phyloP scores from a whole-genome alignment of 2,888 invertebrate species.

The Orthosia gracilis region DNA sequence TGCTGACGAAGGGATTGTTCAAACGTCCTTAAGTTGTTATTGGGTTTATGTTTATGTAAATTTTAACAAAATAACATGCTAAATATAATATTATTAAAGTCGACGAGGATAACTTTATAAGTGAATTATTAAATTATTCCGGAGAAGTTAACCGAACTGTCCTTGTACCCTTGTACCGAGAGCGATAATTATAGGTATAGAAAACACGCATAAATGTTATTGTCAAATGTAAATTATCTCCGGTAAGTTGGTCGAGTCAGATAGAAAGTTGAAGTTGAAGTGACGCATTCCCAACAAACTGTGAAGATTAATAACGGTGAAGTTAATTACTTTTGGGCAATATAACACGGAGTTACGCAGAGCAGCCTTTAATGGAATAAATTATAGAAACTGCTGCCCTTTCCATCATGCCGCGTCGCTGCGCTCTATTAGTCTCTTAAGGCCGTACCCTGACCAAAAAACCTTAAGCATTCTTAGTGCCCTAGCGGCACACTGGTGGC shows the following conservation, averaged over 20 bases:
- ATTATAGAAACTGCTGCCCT: conserved; percentile 62
- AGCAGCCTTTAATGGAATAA: conserved; percentile 75
- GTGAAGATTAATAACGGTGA: conserved; percentile 77
- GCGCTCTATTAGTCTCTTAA: conserved; percentile 7
- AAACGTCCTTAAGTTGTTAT: not conserved
- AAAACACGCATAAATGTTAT: conserved; percentile 27
- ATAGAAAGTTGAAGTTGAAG: conserved; percentile 69
- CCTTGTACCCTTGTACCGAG: not conserved
- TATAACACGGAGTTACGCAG: conserved; percentile 64
- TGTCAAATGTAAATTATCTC: conserved; percentile 50
- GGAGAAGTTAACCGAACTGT: not conserved
- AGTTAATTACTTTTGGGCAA: conserved; percentile 78
- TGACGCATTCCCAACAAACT: conserved; percentile 68
- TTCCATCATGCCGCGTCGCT: conserved; percentile 24
- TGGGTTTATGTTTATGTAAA: not conserved
- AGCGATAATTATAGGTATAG: not conserved
- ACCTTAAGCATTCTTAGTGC: no score
- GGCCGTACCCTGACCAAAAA: no score
- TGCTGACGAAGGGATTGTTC: not conserved
- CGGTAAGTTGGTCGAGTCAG: conserved; percentile 56
- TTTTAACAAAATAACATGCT: conserved; percentile 2
- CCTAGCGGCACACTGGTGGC: no score
- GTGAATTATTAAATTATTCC: conserved; percentile 25
- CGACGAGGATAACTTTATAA: conserved; percentile 18
- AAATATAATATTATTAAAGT: not conserved